These are phyloP conservation scores for Hippocampus comes DNA, from an alignment of 2,113 vertebrate species.

Conservation along the genomic window DNA sequence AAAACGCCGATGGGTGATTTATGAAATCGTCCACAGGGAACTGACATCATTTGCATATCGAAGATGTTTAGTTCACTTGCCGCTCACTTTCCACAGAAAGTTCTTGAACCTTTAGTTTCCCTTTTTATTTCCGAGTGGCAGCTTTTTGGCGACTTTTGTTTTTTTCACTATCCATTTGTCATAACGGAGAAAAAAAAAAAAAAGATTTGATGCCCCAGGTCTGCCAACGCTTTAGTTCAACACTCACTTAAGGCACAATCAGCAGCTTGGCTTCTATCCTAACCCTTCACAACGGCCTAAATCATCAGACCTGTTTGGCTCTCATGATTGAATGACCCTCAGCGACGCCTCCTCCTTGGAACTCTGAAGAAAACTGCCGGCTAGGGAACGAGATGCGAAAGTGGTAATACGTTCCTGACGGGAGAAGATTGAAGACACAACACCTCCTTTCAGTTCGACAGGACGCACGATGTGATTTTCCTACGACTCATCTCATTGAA, in stretches of 20 bases:
- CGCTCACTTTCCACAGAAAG: not conserved
- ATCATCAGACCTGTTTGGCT: slow-evolving; percentile 25
- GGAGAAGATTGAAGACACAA: slow-evolving; percentile 48
- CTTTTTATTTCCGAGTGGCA: too few species aligned
- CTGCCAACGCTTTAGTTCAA: slow-evolving; percentile 30
- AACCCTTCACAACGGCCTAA: slow-evolving; percentile 1
- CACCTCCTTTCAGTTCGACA: slow-evolving; percentile 43
- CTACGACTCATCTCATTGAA: slow-evolving; percentile 49
- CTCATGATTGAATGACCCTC: slow-evolving; percentile 41
- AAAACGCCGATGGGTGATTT: not conserved
- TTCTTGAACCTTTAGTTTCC: too few species aligned
- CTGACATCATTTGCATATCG: not conserved
- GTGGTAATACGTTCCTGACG: slow-evolving; percentile 44
- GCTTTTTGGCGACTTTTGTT: not conserved
- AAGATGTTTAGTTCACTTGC: not conserved
- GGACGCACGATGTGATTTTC: slow-evolving; percentile 42
- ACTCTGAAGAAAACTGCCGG: slow-evolving; percentile 27
- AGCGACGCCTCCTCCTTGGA: slow-evolving; percentile 2
- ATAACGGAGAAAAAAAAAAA: slow-evolving; percentile 12
- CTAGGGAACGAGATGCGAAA: slow-evolving; percentile 8
- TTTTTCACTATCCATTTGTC: slow-evolving; percentile 16
- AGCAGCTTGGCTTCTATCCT: slow-evolving; percentile 10
- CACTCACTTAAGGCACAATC: slow-evolving; percentile 30
- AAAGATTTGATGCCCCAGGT: slow-evolving; percentile 17
- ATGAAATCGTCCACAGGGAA: not conserved